Evolutionary conservation across 2,888 invertebrate species (phyloP).

Genomic region (Pachycephus smyrnensis): DNA sequence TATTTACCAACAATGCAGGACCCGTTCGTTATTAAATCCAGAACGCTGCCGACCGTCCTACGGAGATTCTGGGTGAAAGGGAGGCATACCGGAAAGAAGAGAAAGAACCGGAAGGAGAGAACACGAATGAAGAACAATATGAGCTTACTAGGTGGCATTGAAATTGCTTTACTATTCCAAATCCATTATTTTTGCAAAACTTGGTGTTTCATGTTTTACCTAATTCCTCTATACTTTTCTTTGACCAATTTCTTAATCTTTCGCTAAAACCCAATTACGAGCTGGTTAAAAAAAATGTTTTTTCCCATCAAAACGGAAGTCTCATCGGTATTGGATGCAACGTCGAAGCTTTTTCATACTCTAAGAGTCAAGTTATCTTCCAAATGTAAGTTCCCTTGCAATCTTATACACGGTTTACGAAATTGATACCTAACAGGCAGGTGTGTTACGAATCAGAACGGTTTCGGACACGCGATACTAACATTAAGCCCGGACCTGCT

Average conservation of each 20-base stretch:
- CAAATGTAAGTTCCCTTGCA: background rate
- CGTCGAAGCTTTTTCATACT: background rate
- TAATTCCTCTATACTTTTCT: too few relatives aligned
- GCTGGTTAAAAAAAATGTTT: background rate
- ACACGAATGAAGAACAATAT: background rate
- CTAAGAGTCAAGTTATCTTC: background rate
- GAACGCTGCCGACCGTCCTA: background rate
- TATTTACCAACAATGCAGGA: slow-evolving; percentile 33
- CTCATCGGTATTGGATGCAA: background rate
- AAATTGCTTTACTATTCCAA: background rate
- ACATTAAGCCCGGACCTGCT: background rate
- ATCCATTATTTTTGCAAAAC: too few relatives aligned
- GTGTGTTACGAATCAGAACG: background rate
- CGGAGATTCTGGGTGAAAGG: background rate
- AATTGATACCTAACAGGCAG: background rate
- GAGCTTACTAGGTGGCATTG: background rate
- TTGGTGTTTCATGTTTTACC: too few relatives aligned
- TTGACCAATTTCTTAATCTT: background rate
- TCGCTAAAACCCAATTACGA: background rate
- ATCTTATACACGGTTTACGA: background rate
- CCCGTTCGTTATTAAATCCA: slow-evolving; percentile 21
- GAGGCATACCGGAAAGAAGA: background rate
- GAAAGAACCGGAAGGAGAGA: background rate
- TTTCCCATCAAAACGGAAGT: background rate
- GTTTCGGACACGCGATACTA: background rate